A percentile compares a stretch with the other conserved stretches of the same genome.
Conservation (phyloP, 1,140 invertebrate species). For the Drosophila bipectinata region DNA sequence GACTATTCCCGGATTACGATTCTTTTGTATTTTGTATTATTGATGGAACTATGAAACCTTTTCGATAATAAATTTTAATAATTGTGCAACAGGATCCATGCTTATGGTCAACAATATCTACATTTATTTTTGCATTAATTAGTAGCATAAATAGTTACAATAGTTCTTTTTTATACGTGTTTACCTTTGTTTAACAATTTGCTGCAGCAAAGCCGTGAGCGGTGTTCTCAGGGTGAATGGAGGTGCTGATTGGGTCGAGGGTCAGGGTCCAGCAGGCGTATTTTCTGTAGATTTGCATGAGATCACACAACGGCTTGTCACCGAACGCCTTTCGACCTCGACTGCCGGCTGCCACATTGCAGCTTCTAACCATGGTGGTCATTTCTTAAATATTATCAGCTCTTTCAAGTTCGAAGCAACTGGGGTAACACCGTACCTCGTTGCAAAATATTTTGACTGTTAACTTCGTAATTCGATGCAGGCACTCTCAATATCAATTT, state of each 20-base stretch:
- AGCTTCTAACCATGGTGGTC: constrained; percentile 11
- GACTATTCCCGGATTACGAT: constrained; percentile 20
- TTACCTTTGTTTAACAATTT: constrained; percentile 49
- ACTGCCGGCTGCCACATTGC: neutral
- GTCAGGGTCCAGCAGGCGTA: constrained; percentile 26
- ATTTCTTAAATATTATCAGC: constrained; percentile 53
- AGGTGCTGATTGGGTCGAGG: constrained; percentile 5
- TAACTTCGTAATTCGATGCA: constrained; percentile 82
- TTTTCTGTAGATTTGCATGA: constrained; percentile 63
- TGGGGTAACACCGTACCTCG: constrained; percentile 12
- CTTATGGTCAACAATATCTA: constrained; percentile 76
- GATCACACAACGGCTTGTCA: constrained; percentile 59
- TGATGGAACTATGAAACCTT: constrained; percentile 32
- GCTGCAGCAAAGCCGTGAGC: constrained; percentile 34
- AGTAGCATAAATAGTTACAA: constrained; percentile 76
- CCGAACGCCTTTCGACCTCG: neutral
- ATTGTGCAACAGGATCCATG: constrained; percentile 29
- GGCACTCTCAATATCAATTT: constrained; percentile 92
- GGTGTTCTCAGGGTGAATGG: constrained; percentile 12
- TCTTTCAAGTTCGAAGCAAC: constrained; percentile 32
- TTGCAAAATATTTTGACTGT: constrained; percentile 42
- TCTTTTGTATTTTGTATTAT: constrained; percentile 48
- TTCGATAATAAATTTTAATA: constrained; percentile 60
- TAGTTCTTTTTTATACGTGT: constrained; percentile 42
- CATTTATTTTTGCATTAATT: constrained; percentile 78